Base-by-base conservation (phyloP, 1,140 invertebrate genomes). In the Copidosoma floridanum region DNA sequence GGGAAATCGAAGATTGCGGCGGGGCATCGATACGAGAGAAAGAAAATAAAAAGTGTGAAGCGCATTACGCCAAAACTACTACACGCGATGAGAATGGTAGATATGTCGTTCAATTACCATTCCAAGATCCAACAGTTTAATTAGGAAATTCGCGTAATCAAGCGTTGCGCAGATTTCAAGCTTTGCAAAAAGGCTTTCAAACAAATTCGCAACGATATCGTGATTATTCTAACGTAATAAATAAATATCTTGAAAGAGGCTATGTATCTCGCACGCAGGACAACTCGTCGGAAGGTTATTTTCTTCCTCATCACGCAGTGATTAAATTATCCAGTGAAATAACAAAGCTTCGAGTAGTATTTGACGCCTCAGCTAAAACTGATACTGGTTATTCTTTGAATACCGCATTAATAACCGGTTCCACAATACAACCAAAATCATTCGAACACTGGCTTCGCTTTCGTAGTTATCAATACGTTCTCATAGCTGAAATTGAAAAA, bases 291-390 rank as follows among this genome's bases (percentile, higher is more conserved):
- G 12, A 32, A 8, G 6, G 12, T 12, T 32, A 8, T 32, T 32
- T 32, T 32, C 48, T 82, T n/a, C 76, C 79, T 6, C 78, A 82
- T 63, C 77, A 78, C 38, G 65, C 66, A 8, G 76, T 81, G 0
- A 7, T 75, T 4, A 71, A 70, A 48, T 2, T 26, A 12, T 40
- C 63, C 20, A 69, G 65, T 14, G 47, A 52, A 11, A 72, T 74
- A 14, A 70, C 70, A 0, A 73, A 77, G 59, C 41, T 75, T 8
- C 59, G 76, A 41, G 68, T 77, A 6, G 76, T 81, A 3, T 77
- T 78, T 63, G 69, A 80, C 62, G 78, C 68, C 0, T 75, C 73
- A 7, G 51, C 58, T 5, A 72, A 73, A 52, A 71, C 73, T 3
- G 38, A 57, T 3, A 73, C 69, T 40, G 70, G 69, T 3, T 27